Evolutionary conservation across 2,888 invertebrate genomes (phyloP).

Genomic region (Chrysolina haemoptera): DNA sequence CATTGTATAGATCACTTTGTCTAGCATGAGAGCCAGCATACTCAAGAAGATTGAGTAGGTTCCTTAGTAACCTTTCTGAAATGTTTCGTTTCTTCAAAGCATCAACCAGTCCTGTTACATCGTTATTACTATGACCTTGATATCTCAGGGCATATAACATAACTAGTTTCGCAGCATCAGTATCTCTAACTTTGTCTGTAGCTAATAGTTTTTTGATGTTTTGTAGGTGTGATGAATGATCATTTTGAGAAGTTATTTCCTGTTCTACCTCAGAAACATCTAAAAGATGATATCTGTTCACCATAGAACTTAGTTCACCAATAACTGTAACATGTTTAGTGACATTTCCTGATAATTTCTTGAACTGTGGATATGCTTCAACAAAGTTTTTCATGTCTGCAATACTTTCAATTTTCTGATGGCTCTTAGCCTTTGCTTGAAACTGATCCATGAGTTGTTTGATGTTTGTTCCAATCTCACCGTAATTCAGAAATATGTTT

Average conservation of each 20-base stretch:
- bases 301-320: conserved; percentile 91
- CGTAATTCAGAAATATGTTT: conserved; percentile 96
- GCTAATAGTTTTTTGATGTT: conserved; percentile 85
- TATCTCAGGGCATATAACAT: conserved; percentile 95
- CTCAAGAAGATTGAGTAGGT: conserved; percentile 81
- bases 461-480: conserved; percentile 98
- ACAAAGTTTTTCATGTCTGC: conserved; percentile 99
- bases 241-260: conserved; percentile 90
- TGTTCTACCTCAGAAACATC: conserved; percentile 96
- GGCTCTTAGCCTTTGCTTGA: conserved; percentile 89
- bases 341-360: conserved; percentile 96
- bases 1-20: conserved; percentile 87
- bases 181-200: conserved; percentile 78
- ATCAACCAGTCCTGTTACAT: conserved; percentile 83
- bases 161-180: conserved; percentile 90
- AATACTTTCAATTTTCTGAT: conserved; percentile 98
- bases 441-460: conserved; percentile 98
- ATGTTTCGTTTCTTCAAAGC: conserved; percentile 82
- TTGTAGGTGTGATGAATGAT: conserved; percentile 84
- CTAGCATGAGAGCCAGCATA: conserved; percentile 89
- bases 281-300: conserved; percentile 83
- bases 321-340: conserved; percentile 98
- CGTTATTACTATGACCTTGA: conserved; percentile 90
- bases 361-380: conserved; percentile 98
- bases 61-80: conserved; percentile 74